Evolutionary conservation across 2,113 vertebrate species (phyloP).

Genomic region (Leucoraja erinaceus): DNA sequence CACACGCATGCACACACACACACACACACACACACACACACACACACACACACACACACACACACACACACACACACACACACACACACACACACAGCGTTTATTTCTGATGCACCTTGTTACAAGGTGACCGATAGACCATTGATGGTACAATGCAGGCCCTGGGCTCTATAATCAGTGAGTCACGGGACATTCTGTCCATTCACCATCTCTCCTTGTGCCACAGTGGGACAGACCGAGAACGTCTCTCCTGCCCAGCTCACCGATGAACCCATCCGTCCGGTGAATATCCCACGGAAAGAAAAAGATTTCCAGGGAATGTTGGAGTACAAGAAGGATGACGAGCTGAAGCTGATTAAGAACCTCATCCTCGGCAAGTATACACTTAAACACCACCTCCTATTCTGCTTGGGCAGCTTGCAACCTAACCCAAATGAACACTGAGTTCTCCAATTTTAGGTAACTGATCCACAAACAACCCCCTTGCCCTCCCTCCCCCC

Average conservation of each 20-base stretch:
- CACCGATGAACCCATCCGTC: slow-evolving; percentile 88
- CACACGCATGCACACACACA: too few species aligned
- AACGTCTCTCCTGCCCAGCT: slow-evolving; percentile 90
- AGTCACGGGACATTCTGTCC: neutral
- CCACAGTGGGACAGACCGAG: slow-evolving; percentile 65
- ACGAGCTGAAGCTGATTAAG: slow-evolving; percentile 91
- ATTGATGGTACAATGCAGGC: neutral
- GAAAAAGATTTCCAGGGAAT: slow-evolving; percentile 99
- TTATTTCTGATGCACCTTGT: neutral
- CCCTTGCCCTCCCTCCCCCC: too few species aligned
- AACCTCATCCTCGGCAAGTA: slow-evolving; percentile 86
- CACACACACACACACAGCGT: neutral
- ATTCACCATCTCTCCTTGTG: slow-evolving; percentile 6
- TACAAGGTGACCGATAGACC: neutral
- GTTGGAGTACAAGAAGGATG: slow-evolving; percentile 95
- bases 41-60: too few species aligned
- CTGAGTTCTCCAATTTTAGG: too few species aligned
- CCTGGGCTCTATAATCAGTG: neutral
- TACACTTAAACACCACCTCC: neutral
- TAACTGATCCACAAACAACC: too few species aligned
- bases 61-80: too few species aligned
- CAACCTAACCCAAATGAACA: too few species aligned
- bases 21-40: too few species aligned
- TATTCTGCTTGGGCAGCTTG: too few species aligned
- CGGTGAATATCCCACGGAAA: slow-evolving; percentile 93